Evolutionary conservation across 1,140 invertebrate genomes (phyloP), one percentile per base, ranked within the genome.

Genomic region (Portunus trituberculatus): DNA sequence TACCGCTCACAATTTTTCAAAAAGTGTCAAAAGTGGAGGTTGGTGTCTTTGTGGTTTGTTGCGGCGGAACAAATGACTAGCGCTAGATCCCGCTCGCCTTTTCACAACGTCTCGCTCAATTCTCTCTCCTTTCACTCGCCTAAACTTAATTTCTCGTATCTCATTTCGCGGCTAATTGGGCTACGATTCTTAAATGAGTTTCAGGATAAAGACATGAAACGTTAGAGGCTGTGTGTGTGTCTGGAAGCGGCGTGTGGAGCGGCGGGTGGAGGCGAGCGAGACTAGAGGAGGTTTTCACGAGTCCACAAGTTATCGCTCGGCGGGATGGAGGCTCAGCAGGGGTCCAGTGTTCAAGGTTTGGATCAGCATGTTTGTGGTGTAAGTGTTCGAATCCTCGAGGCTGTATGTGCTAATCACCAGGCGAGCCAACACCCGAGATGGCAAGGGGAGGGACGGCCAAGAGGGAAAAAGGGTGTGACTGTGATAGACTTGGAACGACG

Each of bases 1-100:
- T 95, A 95, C 94, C 90, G 94, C 94, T 92, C 94, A 95, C 94
- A 92, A 95, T 95, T 95, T 95, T 95, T 95, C 94, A 95, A 95
- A 92, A 95, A 95, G 94, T 95, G 94, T 95, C 94, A 95, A 95
- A 95, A 95, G 90, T 95, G 94, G 90, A 84, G 90, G 90, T 29
- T 95, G 90, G 94, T 76, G 91, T 95, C 94, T 95, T 95, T 95
- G 94, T 95, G 94, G 94, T 92, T 52, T 76, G 94, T 87, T 92
- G 94, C 67, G 84, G 94, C 87, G 94, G 94, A 95, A 95, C 94
- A 95, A 95, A 95, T 95, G 94, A 95, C 94, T 59, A 92, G 83
- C 91, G 20, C 25, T 52, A 14, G 52, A 90, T 6, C 67, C 46
- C 76, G 39, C 89, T 12, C 32, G 10, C 93, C 52, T 52, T 92